Evolutionary conservation across 2,113 vertebrate genomes (phyloP), one percentile per base, ranked within the genome.

Genomic region (Calidris pugnax): DNA sequence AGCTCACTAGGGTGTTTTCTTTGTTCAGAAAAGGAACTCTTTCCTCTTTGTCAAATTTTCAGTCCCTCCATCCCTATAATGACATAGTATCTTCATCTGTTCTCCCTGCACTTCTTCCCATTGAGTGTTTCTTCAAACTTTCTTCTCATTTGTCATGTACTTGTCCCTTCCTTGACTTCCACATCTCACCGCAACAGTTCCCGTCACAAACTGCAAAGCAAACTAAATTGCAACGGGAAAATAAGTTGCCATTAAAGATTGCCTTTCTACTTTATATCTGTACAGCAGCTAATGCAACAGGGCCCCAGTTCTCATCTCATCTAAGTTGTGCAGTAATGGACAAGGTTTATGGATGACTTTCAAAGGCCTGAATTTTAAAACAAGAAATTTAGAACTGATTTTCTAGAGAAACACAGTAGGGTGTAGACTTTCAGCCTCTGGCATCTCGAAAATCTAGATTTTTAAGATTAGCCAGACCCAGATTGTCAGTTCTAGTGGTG

Each of bases 1-100:
- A 94, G 77, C 41, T 95, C 73, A 72, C 11, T 27, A 9, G 66
- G 57, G 66, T 92, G 43, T 87, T 89, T 94, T 85, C 64, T 78
- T 35, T 74, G 26, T 15, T 91, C 75, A 71, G 82, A 68, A 89
- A 85, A 83, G 35, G 24, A 93, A 47, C 10, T 85, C 28, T n/a
- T 74, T 71, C 39, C 33, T 85, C 74, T 82, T 12, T 69, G 30
- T 12, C 23, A 10, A 43, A 47, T 77, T 76, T 90, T 83, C 28
- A 86, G 26, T 12, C 4, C 1, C 50, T 55, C n/a, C 10, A 14
- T n/a, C 21, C 69, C 55, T 79, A 32, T 10, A 79, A 20, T 7
- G 60, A 71, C 7, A 30, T 11, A 67, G 15, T 41, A 57, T 55
- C 56, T 88, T 85, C 33, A 60, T n/a, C 26, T 67, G 7, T 53